Percentiles rank a stretch among this genome's conserved stretches.
phyloP scores from a whole-genome alignment of 2,113 vertebrate genomes.

The Rhagologus leucostigma region DNA sequence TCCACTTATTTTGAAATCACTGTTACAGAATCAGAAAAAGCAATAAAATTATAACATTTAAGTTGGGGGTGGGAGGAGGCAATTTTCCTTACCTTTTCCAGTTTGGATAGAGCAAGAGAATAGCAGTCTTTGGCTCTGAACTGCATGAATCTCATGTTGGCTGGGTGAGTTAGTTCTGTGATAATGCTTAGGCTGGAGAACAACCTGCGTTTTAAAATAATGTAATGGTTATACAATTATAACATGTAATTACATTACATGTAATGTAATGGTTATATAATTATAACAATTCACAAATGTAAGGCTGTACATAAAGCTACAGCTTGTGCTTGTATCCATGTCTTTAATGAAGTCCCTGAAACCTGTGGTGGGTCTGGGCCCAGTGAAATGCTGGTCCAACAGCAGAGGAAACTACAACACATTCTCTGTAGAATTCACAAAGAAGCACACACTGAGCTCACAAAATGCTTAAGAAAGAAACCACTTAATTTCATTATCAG shows the following conservation, averaged over 20 bases:
- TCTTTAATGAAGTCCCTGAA: not conserved
- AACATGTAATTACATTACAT: too few relatives aligned
- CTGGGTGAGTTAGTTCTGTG: slow-evolving; percentile 94
- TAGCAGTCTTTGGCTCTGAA: slow-evolving; percentile 98
- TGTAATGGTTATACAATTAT: not conserved
- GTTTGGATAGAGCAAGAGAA: slow-evolving; percentile 91
- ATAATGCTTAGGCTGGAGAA: slow-evolving; percentile 97
- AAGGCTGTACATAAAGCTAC: not conserved
- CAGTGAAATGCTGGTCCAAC: not conserved
- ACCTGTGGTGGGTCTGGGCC: not conserved
- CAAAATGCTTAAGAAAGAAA: not conserved
- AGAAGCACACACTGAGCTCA: not conserved
- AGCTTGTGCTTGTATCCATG: not conserved
- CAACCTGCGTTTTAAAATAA: slow-evolving; percentile 75
- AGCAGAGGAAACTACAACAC: not conserved
- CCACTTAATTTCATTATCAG: not conserved
- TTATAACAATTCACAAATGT: not conserved
- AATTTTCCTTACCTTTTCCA: slow-evolving; percentile 87
- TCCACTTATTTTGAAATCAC: not conserved
- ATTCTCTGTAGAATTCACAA: not conserved
- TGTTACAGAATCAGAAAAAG: not conserved
- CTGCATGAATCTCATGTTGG: slow-evolving; percentile 99
- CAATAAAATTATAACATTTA: not conserved
- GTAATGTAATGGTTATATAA: not conserved
- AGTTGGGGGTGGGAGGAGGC: not conserved